Conservation (phyloP, 2,888 invertebrate genomes). For the Drosophila austrosaltans region DNA sequence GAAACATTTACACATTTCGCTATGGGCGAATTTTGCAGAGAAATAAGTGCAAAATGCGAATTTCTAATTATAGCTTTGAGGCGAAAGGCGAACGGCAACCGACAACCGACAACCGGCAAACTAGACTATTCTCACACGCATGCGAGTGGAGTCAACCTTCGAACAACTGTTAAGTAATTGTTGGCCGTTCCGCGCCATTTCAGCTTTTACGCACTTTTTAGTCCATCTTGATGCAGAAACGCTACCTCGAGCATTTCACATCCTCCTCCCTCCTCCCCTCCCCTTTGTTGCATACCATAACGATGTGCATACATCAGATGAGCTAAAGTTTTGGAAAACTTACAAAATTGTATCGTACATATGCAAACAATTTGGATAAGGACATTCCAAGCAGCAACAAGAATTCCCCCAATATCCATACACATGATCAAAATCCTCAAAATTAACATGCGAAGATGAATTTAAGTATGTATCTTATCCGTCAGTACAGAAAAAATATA, state of each 20-base stretch:
- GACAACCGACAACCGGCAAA: constrained; percentile 14
- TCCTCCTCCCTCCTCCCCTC: constrained; percentile 1
- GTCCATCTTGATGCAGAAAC: constrained; percentile 75
- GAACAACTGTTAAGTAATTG: constrained; percentile 55
- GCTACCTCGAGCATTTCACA: constrained; percentile 61
- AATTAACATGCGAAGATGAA: not conserved
- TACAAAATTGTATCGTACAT: not conserved
- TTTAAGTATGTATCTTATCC: constrained; percentile 1
- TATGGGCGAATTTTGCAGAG: constrained; percentile 43
- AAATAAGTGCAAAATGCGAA: constrained; percentile 51
- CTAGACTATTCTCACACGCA: constrained; percentile 58
- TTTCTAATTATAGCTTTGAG: constrained; percentile 54
- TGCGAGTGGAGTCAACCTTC: constrained; percentile 16
- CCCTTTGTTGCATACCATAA: not conserved
- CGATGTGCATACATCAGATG: not conserved
- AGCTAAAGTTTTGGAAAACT: constrained; percentile 2
- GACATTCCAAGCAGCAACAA: not conserved
- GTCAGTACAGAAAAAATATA: not conserved
- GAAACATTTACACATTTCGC: constrained; percentile 40
- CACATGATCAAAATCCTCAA: not conserved
- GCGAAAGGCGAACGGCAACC: constrained; percentile 13
- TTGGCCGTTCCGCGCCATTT: constrained; percentile 69
- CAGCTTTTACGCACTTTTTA: constrained; percentile 67
- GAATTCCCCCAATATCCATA: not conserved
- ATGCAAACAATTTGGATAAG: not conserved